These are phyloP conservation scores for Lophius americanus DNA, from an alignment of 2,797 vertebrate genomes.

Conservation along the genomic window DNA sequence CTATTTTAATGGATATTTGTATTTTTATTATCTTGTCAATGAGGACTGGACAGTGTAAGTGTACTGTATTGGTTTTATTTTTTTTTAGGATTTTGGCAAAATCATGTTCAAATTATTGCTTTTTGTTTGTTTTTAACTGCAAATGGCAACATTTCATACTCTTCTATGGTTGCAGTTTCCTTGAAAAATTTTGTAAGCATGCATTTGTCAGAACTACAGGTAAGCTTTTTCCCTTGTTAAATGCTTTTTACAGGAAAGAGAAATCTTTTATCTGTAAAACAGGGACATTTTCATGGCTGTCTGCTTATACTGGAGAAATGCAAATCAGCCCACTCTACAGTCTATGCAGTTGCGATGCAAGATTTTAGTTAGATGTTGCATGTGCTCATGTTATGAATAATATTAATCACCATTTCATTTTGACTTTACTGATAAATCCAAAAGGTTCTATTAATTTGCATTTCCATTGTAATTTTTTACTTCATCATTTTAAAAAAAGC, in stretches of 20 bases:
- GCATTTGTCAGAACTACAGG: constrained; percentile 17
- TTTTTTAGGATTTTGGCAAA: constrained; percentile 31
- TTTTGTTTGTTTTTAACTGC: constrained; percentile 36
- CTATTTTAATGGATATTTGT: constrained; percentile 48
- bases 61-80: constrained; percentile 18
- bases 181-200: constrained; percentile 34
- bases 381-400: constrained; percentile 7
- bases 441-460: no score
- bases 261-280: constrained; percentile 12
- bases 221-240: constrained; percentile 13
- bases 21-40: constrained; percentile 33
- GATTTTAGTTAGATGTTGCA: constrained; percentile 3
- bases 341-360: constrained; percentile 39
- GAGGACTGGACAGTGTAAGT: constrained; percentile 39
- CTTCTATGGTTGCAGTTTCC: constrained; percentile 10
- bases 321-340: constrained; percentile 15
- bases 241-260: constrained; percentile 15
- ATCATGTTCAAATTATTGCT: constrained; percentile 33
- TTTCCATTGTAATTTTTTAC: no score
- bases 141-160: constrained; percentile 17
- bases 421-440: no score
- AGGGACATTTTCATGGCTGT: constrained; percentile 7
- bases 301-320: constrained; percentile 11
- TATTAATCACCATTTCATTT: constrained; percentile 2
- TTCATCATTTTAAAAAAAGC: no score